Evolutionary conservation across 2,113 vertebrate genomes (phyloP).

Genomic region (Leiothrix lutea): DNA sequence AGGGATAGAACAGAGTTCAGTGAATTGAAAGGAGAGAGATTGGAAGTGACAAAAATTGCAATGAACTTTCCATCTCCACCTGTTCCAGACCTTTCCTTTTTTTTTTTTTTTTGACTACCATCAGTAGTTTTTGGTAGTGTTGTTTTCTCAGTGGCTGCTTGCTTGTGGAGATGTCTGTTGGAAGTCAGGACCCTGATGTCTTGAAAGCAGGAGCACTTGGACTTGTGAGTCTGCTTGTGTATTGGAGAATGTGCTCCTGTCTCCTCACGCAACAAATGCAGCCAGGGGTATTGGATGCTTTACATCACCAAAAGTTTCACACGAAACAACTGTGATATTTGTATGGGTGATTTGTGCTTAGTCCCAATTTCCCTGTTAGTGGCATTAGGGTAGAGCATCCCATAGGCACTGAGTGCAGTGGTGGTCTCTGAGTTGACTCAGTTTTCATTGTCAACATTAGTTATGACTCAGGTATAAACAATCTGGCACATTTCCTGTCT

Average conservation of each 20-base stretch:
- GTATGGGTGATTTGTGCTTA: background rate
- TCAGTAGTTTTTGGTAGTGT: background rate
- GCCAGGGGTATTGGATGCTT: background rate
- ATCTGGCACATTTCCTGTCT: slow-evolving; percentile 34
- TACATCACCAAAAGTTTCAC: background rate
- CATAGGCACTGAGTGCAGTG: background rate
- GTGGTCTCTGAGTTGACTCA: background rate
- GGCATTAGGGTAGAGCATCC: background rate
- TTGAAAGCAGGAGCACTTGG: background rate
- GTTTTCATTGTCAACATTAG: background rate
- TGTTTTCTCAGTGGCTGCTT: background rate
- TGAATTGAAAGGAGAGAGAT: background rate
- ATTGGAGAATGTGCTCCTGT: background rate
- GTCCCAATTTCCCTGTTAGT: background rate
- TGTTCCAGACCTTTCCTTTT: background rate
- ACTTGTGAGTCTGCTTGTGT: background rate
- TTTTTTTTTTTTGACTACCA: background rate
- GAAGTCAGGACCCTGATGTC: background rate
- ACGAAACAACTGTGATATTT: accelerated
- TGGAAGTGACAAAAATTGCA: background rate
- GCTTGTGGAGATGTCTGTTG: accelerated
- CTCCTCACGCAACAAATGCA: background rate
- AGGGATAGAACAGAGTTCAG: background rate
- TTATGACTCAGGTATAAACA: slow-evolving; percentile 39
- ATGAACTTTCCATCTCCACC: background rate